Conservation (phyloP, 2,113 vertebrate species). For the Neopipo cinnamomea region DNA sequence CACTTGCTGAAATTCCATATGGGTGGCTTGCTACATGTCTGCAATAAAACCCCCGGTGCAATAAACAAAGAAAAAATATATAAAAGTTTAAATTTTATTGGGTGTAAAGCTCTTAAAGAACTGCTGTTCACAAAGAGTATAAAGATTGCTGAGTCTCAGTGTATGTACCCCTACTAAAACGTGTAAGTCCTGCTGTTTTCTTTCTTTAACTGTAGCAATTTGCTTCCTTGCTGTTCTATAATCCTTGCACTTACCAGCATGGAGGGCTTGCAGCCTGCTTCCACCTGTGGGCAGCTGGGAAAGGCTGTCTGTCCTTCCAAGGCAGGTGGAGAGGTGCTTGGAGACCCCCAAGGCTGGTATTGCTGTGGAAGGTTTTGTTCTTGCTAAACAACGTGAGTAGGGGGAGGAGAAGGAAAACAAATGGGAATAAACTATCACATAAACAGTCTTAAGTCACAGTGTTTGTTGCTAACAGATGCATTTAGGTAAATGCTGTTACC, state of each 20-base stretch:
- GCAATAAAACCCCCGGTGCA: constrained; percentile 58
- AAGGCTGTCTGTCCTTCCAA: not conserved
- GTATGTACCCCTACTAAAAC: constrained; percentile 1
- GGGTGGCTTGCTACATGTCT: constrained; percentile 70
- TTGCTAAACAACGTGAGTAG: not conserved
- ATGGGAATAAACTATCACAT: constrained; percentile 59
- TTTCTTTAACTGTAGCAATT: constrained; percentile 23
- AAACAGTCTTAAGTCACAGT: constrained; percentile 60
- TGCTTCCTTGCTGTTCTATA: constrained; percentile 38
- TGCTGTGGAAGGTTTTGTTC: not conserved
- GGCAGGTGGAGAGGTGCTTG: not conserved
- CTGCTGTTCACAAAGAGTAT: constrained; percentile 53
- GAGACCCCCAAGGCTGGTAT: not conserved
- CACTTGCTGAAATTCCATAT: constrained; percentile 63
- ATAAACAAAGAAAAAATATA: constrained; percentile 72
- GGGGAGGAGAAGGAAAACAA: constrained; percentile 14
- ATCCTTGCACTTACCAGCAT: not conserved
- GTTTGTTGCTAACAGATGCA: constrained; percentile 75
- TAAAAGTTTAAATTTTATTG: constrained; percentile 77
- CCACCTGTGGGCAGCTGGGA: constrained; percentile 5
- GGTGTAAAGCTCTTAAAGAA: constrained; percentile 79
- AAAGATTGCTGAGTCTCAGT: constrained; percentile 40
- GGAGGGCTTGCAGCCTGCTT: not conserved
- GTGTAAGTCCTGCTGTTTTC: constrained; percentile 57
- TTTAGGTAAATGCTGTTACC: constrained; percentile 83